phyloP scores from a whole-genome alignment of 2,113 vertebrate species.

The Phalacrocorax carbo region DNA sequence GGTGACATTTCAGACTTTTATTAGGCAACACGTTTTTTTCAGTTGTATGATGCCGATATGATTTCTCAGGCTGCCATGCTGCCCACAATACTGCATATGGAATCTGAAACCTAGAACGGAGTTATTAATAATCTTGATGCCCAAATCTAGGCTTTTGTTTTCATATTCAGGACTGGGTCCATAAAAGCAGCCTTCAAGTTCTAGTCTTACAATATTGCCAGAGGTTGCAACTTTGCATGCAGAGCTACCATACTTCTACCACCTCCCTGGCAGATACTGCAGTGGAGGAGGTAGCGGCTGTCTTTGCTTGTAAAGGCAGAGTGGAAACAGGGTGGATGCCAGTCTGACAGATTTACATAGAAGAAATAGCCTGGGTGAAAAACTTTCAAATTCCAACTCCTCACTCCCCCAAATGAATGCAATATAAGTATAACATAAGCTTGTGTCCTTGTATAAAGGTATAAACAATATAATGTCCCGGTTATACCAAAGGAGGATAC shows the following conservation, averaged over 20 bases:
- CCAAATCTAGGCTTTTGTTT: background rate
- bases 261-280: background rate
- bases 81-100: background rate
- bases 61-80: background rate
- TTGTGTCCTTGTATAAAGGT: background rate
- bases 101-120: background rate
- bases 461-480: background rate
- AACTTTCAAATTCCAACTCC: background rate
- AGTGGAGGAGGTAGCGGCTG: background rate
- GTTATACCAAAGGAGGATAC: background rate
- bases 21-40: background rate
- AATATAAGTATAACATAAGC: background rate
- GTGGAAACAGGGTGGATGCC: background rate
- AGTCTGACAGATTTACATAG: background rate
- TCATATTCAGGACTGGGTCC: background rate
- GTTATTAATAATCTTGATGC: background rate
- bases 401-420: background rate
- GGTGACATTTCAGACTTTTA: background rate
- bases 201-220: background rate
- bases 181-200: background rate
- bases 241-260: background rate
- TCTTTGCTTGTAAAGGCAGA: background rate
- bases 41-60: background rate
- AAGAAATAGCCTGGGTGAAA: background rate
- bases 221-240: background rate